A percentile compares a stretch with the other conserved stretches of the same genome.
These are phyloP conservation scores for Oceanodroma leucorhoa DNA, from an alignment of 2,797 vertebrate species.

Conservation along the genomic window DNA sequence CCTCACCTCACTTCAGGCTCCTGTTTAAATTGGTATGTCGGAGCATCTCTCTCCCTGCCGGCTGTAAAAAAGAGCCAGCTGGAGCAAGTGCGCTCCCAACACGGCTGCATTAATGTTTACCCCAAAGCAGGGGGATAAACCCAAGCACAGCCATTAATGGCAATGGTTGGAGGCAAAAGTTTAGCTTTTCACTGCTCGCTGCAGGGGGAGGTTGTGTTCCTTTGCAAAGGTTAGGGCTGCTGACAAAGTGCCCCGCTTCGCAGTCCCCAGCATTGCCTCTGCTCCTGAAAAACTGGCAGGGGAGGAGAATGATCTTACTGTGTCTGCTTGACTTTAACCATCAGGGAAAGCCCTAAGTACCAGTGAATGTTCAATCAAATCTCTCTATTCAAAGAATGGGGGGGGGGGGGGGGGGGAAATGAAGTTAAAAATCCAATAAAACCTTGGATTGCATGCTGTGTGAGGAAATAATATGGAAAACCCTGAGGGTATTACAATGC, in stretches of 20 bases:
- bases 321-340: not conserved
- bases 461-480: not conserved
- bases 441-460: not conserved
- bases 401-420: accelerated
- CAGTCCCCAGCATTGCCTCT: accelerated
- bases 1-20: not conserved
- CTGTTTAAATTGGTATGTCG: not conserved
- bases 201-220: not conserved
- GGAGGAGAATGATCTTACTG: not conserved
- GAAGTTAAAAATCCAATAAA: not conserved
- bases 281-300: not conserved
- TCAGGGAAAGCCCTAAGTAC: not conserved
- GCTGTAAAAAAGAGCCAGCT: not conserved
- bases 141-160: not conserved
- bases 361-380: not conserved
- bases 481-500: not conserved
- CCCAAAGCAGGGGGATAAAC: not conserved
- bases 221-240: not conserved
- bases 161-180: not conserved
- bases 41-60: not conserved
- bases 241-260: accelerated
- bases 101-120: not conserved
- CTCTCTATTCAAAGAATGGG: not conserved
- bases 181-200: not conserved
- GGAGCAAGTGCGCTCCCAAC: accelerated